Evolutionary conservation across 2,797 vertebrate species (phyloP).

Genomic region (Cossypha polioptera): DNA sequence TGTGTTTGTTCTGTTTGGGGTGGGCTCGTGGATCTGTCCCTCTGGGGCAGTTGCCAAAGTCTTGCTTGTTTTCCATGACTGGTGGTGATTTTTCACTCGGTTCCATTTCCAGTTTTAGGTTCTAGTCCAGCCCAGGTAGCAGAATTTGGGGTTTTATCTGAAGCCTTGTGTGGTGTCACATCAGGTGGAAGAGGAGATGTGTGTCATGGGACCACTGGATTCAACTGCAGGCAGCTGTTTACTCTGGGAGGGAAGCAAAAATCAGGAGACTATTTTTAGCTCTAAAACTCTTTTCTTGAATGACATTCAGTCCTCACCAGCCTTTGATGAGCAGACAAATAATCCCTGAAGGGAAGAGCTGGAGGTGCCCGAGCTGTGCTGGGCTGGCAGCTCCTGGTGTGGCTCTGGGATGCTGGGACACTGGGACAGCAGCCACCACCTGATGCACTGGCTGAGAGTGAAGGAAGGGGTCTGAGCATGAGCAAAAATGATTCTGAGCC

Average conservation of each 20-base stretch:
- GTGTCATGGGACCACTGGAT: neutral
- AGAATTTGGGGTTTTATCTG: neutral
- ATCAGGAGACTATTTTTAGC: neutral
- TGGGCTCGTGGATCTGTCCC: neutral
- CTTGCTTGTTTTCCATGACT: neutral
- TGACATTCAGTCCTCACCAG: neutral
- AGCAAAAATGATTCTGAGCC: neutral
- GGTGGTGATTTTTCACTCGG: neutral
- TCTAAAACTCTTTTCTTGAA: neutral
- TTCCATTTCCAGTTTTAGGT: neutral
- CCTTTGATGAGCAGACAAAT: neutral
- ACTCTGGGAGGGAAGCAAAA: neutral
- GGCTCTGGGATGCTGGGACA: neutral
- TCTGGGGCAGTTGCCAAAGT: neutral
- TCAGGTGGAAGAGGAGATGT: neutral
- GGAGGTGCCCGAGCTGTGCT: neutral
- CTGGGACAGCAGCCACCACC: neutral
- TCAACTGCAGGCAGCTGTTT: neutral
- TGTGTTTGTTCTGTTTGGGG: neutral
- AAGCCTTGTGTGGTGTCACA: neutral
- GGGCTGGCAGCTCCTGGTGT: fast-evolving
- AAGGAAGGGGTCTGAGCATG: neutral
- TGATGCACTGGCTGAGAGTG: fast-evolving
- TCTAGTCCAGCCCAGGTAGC: neutral
- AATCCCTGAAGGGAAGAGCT: neutral